phyloP scores from a whole-genome alignment of 1,140 invertebrate species.

The Drosophila ambigua region DNA sequence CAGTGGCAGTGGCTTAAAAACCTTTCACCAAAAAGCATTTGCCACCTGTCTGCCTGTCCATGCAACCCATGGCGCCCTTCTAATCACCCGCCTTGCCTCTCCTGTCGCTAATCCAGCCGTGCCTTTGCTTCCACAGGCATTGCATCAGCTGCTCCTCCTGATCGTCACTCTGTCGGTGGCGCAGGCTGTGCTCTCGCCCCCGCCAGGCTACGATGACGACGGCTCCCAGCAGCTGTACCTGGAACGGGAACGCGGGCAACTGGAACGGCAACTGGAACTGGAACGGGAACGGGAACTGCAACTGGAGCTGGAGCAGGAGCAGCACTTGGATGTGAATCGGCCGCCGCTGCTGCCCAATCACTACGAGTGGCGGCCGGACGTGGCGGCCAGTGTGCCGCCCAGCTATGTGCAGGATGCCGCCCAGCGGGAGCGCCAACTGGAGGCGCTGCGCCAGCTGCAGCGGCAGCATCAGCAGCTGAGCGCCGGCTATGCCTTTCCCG shows the following conservation, averaged over 20 bases:
- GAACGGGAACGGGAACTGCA: slow-evolving; percentile 58
- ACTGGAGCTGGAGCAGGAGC: slow-evolving; percentile 31
- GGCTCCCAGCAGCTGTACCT: slow-evolving; percentile 41
- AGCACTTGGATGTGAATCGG: slow-evolving; percentile 52
- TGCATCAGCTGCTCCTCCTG: slow-evolving; percentile 27
- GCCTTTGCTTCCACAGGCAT: slow-evolving; percentile 10
- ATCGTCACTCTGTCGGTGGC: slow-evolving; percentile 15
- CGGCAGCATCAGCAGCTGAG: slow-evolving; percentile 65
- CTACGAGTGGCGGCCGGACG: slow-evolving; percentile 62
- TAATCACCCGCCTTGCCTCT: slow-evolving; percentile 15
- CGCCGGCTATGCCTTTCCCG: slow-evolving; percentile 61
- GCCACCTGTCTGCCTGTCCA: neutral
- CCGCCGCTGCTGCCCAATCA: slow-evolving; percentile 61
- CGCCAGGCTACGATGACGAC: slow-evolving; percentile 59
- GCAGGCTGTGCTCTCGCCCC: slow-evolving; percentile 25
- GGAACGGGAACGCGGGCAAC: slow-evolving; percentile 55
- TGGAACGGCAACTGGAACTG: slow-evolving; percentile 50
- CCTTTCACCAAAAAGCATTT: slow-evolving; percentile 11
- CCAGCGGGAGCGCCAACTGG: slow-evolving; percentile 40
- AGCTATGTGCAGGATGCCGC: slow-evolving; percentile 64
- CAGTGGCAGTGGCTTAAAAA: slow-evolving; percentile 1
- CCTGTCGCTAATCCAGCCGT: neutral
- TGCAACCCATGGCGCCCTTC: slow-evolving; percentile 11
- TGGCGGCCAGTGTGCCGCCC: slow-evolving; percentile 64
- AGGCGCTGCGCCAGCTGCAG: slow-evolving; percentile 51